Conservation (phyloP, 2,888 invertebrate species). For the Eupithecia dodoneata region DNA sequence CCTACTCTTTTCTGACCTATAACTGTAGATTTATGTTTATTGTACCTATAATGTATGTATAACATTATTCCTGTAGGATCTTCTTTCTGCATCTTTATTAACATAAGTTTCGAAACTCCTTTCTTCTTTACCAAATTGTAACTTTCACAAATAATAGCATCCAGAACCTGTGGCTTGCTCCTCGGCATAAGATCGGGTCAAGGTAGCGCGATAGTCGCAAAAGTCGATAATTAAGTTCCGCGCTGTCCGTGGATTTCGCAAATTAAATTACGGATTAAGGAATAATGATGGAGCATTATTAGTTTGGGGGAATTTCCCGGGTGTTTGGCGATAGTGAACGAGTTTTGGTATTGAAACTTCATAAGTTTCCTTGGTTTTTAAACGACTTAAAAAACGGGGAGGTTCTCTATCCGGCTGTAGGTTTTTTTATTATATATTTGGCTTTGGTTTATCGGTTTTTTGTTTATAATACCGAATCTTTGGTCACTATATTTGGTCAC, state of each 20-base stretch:
- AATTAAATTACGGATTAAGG: conserved; percentile 44
- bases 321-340: neutral
- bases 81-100: neutral
- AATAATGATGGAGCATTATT: conserved; percentile 38
- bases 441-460: no score
- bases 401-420: no score
- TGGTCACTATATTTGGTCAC: neutral
- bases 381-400: no score
- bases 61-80: neutral
- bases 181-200: conserved; percentile 37
- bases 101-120: neutral
- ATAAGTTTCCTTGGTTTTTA: neutral
- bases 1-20: no score
- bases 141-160: conserved; percentile 1
- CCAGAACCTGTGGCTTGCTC: conserved; percentile 16
- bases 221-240: conserved; percentile 44
- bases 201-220: conserved; percentile 43
- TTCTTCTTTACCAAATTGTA: neutral
- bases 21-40: no score
- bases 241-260: conserved; percentile 34
- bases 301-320: neutral
- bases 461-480: neutral
- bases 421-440: no score
- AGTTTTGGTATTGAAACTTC: neutral
- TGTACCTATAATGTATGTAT: neutral